phyloP scores from a whole-genome alignment of 2,888 invertebrate species.

The Folsomia candida region DNA sequence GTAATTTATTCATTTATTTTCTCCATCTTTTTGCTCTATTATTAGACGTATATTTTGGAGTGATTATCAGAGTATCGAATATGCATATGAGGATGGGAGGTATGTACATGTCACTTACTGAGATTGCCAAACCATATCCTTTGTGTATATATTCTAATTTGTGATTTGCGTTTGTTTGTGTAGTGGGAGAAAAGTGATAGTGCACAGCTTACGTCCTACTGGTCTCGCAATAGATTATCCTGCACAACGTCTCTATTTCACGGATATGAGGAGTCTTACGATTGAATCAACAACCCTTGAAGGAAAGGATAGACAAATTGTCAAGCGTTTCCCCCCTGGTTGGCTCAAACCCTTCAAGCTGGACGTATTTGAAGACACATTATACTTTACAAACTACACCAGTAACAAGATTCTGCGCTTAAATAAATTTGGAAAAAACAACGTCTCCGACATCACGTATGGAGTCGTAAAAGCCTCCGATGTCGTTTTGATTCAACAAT shows the following conservation, averaged over 20 bases:
- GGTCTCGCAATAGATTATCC: slow-evolving; percentile 74
- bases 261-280: slow-evolving; percentile 73
- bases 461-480: slow-evolving; percentile 62
- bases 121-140: too few species aligned
- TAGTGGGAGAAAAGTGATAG: slow-evolving; percentile 59
- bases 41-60: slow-evolving; percentile 71
- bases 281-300: slow-evolving; percentile 69
- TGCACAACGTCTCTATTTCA: slow-evolving; percentile 75
- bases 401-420: slow-evolving; percentile 64
- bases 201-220: slow-evolving; percentile 68
- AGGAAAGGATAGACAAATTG: slow-evolving; percentile 65
- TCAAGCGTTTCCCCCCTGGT: slow-evolving; percentile 58
- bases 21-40: too few species aligned
- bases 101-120: too few species aligned
- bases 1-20: too few species aligned
- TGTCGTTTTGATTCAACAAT: slow-evolving; percentile 66
- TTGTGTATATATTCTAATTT: too few species aligned
- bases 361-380: slow-evolving; percentile 70
- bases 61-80: slow-evolving; percentile 65
- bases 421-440: slow-evolving; percentile 66
- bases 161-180: too few species aligned
- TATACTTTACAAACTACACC: slow-evolving; percentile 67
- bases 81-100: slow-evolving; percentile 70
- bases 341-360: slow-evolving; percentile 64
- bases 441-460: slow-evolving; percentile 56